phyloP scores from a whole-genome alignment of 2,113 vertebrate species.

The Neomonachus schauinslandi region DNA sequence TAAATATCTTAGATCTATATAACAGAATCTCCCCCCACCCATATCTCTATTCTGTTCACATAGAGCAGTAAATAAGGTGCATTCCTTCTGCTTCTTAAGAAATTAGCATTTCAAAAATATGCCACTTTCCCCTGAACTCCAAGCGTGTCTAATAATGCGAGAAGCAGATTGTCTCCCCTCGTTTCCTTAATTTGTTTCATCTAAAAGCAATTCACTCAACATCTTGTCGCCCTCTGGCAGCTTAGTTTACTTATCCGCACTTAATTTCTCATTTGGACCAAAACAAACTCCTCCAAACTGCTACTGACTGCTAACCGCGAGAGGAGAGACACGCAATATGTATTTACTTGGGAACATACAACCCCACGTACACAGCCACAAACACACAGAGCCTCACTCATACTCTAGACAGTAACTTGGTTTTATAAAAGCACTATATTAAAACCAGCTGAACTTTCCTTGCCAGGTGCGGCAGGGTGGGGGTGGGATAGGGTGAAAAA shows the following conservation, averaged over 20 bases:
- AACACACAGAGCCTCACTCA: neutral
- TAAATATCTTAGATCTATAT: constrained; percentile 2
- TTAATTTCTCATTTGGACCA: constrained; percentile 88
- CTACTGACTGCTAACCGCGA: constrained; percentile 76
- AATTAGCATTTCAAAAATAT: constrained; percentile 87
- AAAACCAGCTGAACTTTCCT: constrained; percentile 65
- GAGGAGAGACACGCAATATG: constrained; percentile 48
- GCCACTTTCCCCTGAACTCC: constrained; percentile 84
- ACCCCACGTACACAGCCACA: neutral
- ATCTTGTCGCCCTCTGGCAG: constrained; percentile 88
- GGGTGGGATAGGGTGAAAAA: neutral
- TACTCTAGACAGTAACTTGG: constrained; percentile 38
- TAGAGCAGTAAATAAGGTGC: constrained; percentile 83
- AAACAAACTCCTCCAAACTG: constrained; percentile 85
- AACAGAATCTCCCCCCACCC: neutral
- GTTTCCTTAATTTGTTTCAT: constrained; percentile 89
- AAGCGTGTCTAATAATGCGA: constrained; percentile 87
- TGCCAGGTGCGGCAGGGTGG: constrained; percentile 35
- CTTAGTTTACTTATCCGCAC: constrained; percentile 86
- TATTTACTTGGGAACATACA: constrained; percentile 57
- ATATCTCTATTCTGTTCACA: constrained; percentile 77
- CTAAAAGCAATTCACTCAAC: constrained; percentile 89
- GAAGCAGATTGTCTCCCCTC: constrained; percentile 86
- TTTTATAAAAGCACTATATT: constrained; percentile 18
- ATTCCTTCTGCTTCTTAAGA: constrained; percentile 80